phyloP scores from a whole-genome alignment of 1,140 invertebrate genomes.

The Apolygus lucorum region DNA sequence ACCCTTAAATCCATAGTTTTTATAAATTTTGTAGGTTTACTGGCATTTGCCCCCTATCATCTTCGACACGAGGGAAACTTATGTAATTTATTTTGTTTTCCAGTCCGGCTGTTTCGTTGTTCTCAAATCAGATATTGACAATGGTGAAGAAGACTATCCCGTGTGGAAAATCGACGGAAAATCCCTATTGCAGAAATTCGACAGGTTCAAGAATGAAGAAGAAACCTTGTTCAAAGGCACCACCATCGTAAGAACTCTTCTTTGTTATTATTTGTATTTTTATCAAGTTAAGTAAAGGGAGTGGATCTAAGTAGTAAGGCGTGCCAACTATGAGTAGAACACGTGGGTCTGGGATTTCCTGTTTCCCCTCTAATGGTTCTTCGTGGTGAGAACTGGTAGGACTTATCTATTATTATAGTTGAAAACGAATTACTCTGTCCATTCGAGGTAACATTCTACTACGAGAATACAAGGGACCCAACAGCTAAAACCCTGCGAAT shows the following conservation, averaged over 20 bases:
- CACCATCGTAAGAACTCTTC: conserved; percentile 51
- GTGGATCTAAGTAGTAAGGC: not conserved
- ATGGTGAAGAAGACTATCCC: conserved; percentile 49
- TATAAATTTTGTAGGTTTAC: too few relatives aligned
- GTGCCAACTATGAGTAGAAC: not conserved
- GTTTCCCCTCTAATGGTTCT: too few relatives aligned
- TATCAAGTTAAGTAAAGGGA: not conserved
- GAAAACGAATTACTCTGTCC: too few relatives aligned
- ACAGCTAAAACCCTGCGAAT: too few relatives aligned
- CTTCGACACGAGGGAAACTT: too few relatives aligned
- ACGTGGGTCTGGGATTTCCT: too few relatives aligned
- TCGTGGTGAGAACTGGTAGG: too few relatives aligned
- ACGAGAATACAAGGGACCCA: too few relatives aligned
- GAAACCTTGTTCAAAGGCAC: conserved; percentile 64
- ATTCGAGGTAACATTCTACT: too few relatives aligned
- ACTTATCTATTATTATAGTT: too few relatives aligned
- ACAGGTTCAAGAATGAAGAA: conserved; percentile 52
- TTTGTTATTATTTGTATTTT: not conserved
- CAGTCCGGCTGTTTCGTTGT: conserved; percentile 60
- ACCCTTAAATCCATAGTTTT: too few relatives aligned
- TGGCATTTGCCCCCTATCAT: too few relatives aligned
- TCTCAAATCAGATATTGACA: conserved; percentile 51
- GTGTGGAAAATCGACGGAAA: conserved; percentile 75
- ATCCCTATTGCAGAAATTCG: conserved; percentile 64
- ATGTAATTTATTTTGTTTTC: conserved; percentile 34